These are phyloP conservation scores for Anguilla marmorata DNA, from an alignment of 2,797 vertebrate genomes.

Conservation along the genomic window DNA sequence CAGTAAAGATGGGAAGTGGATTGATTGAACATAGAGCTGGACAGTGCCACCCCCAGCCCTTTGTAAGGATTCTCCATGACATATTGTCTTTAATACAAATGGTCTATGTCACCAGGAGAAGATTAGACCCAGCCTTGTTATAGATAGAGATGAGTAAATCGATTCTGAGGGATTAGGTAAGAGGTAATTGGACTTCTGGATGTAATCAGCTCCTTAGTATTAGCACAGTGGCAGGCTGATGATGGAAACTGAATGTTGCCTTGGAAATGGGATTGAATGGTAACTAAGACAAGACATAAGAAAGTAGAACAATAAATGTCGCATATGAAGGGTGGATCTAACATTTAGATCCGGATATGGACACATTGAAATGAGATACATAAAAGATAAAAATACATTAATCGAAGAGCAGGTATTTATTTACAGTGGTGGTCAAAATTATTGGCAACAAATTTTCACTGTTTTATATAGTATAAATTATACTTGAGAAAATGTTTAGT, in stretches of 20 bases:
- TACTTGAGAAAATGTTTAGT: too few relatives aligned
- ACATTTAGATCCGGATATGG: neutral
- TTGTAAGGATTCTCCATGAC: neutral
- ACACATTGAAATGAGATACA: neutral
- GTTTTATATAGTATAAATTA: too few relatives aligned
- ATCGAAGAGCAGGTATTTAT: neutral
- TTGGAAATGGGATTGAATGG: neutral
- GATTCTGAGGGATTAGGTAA: conserved; percentile 23
- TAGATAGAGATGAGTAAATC: neutral
- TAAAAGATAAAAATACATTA: neutral
- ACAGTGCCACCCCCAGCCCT: neutral
- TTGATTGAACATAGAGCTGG: neutral
- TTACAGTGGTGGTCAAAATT: too few relatives aligned
- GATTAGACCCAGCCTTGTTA: neutral
- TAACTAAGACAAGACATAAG: neutral
- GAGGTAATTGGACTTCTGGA: conserved; percentile 17
- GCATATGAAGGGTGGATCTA: too few relatives aligned
- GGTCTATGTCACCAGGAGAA: neutral
- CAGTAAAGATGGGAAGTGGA: neutral
- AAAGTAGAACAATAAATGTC: neutral
- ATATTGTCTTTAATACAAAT: conserved; percentile 27
- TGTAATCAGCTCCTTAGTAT: neutral
- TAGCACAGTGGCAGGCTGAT: neutral
- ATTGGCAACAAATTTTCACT: too few relatives aligned
- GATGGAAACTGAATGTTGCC: neutral